Evolutionary conservation across 2,113 vertebrate species (phyloP).

Genomic region (Lycaon pictus): DNA sequence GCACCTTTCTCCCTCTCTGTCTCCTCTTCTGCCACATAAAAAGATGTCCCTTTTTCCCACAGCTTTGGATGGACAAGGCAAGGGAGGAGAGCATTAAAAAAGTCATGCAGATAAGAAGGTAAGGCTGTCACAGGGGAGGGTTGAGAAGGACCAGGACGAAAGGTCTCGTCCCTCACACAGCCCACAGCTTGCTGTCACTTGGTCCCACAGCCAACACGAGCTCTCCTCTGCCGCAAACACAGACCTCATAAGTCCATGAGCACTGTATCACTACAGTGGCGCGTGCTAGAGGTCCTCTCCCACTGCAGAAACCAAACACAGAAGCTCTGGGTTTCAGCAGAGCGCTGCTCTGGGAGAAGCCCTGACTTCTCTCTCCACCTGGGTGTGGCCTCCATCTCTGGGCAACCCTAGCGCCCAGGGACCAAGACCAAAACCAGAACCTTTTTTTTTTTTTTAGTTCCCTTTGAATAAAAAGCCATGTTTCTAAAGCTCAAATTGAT

Average conservation of each 20-base stretch:
- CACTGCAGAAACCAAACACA: not conserved
- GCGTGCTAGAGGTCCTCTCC: not conserved
- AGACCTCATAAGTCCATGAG: not conserved
- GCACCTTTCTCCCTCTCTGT: not conserved
- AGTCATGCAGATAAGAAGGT: constrained; percentile 90
- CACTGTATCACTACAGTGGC: not conserved
- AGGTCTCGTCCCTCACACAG: not conserved
- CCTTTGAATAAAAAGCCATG: not conserved
- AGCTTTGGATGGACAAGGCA: constrained; percentile 90
- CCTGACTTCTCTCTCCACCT: not conserved
- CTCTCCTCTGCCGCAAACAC: not conserved
- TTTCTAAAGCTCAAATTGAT: constrained; percentile 44
- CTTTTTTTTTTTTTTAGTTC: not conserved
- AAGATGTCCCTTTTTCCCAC: constrained; percentile 53
- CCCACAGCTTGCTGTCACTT: not conserved
- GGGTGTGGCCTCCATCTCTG: not conserved
- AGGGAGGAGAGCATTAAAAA: constrained; percentile 76
- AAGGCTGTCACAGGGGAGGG: not conserved
- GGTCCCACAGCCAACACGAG: not conserved
- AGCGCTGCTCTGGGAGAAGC: not conserved
- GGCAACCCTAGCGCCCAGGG: not conserved
- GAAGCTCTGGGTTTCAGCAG: not conserved
- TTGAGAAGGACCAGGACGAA: not conserved
- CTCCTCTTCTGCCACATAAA: constrained; percentile 21
- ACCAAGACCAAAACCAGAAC: constrained; percentile 30